Conservation (phyloP, 1,140 invertebrate species). For the Aphelinus certus region DNA sequence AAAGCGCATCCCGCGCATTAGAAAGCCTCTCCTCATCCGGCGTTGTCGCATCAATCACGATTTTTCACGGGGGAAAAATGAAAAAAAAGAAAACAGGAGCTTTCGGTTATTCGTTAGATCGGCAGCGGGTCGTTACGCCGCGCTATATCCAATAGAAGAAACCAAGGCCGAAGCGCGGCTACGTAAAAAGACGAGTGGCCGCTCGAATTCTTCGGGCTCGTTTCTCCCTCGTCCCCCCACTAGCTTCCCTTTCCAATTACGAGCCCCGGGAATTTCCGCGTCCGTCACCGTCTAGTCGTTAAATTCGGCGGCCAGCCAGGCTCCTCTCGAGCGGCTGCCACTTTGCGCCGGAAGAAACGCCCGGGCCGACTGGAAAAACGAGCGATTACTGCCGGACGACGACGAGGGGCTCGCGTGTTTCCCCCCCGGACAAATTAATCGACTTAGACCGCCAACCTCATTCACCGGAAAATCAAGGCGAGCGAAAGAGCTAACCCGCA, state of each 20-base stretch:
- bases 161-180: too few species aligned
- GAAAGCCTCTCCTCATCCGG: not conserved
- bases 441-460: too few species aligned
- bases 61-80: not conserved
- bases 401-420: too few species aligned
- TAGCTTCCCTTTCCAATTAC: conserved; percentile 13
- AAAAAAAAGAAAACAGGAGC: not conserved
- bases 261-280: conserved; percentile 5
- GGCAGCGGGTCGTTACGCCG: not conserved
- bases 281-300: conserved; percentile 6
- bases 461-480: too few species aligned
- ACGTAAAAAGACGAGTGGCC: too few species aligned
- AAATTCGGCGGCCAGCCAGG: not conserved
- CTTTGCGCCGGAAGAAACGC: too few species aligned
- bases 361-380: too few species aligned
- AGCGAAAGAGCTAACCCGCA: too few species aligned
- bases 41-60: conserved; percentile 7
- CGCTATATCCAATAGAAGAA: too few species aligned
- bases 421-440: too few species aligned
- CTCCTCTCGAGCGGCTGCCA: too few species aligned
- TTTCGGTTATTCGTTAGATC: conserved; percentile 4
- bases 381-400: too few species aligned
- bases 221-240: not conserved
- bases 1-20: not conserved
- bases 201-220: not conserved